Conservation (phyloP, 2,888 invertebrate species). For the Dryobota labecula region DNA sequence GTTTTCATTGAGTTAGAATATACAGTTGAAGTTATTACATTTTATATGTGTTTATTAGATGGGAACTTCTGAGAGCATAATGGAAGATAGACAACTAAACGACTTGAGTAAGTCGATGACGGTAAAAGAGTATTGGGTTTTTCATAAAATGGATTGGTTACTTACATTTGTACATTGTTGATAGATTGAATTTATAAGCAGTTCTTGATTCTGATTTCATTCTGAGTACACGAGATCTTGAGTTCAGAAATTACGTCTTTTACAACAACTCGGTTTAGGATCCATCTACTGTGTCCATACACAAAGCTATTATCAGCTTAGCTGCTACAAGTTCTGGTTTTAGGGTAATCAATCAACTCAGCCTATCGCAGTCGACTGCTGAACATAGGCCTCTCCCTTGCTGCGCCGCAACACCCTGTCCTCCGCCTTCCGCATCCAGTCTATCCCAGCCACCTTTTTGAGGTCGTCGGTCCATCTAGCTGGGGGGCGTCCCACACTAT, state of each 20-base stretch:
- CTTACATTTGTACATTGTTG: not conserved
- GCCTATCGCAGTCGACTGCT: no score
- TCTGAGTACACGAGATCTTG: not conserved
- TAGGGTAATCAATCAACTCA: no score
- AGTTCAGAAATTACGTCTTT: not conserved
- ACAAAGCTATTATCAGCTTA: not conserved
- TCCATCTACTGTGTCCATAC: not conserved
- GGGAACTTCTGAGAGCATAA: conserved; percentile 9
- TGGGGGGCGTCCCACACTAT: no score
- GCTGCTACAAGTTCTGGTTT: not conserved
- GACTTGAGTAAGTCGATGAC: not conserved
- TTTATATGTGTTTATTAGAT: conserved; percentile 33
- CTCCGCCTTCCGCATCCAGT: no score
- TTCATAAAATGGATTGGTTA: not conserved
- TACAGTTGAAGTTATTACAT: conserved; percentile 32
- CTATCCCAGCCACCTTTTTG: no score
- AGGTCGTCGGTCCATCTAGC: no score
- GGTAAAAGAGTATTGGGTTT: not conserved
- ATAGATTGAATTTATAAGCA: not conserved
- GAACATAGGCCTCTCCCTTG: no score
- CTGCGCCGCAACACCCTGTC: no score
- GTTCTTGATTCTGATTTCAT: not conserved
- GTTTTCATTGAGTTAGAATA: conserved; percentile 50
- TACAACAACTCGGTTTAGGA: not conserved
- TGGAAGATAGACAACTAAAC: not conserved